Conservation (phyloP, 2,888 invertebrate species). For the Watsonalla cultraria region DNA sequence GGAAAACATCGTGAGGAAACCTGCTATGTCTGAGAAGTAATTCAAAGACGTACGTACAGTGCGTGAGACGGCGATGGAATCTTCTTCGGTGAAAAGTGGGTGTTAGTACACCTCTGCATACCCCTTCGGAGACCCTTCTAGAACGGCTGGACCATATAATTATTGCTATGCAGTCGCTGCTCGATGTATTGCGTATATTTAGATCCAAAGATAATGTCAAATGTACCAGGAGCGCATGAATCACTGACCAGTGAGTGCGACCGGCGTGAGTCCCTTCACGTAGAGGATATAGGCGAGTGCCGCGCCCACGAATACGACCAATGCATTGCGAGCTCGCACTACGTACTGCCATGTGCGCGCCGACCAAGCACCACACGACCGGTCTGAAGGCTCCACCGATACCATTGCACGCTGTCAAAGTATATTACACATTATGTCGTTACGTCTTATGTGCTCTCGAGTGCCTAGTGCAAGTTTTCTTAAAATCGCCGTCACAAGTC, state of each 20-base stretch:
- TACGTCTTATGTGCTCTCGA: conserved; percentile 4
- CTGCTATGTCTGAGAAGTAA: no score
- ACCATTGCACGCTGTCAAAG: neutral
- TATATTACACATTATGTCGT: neutral
- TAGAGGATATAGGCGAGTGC: conserved; percentile 74
- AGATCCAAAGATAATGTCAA: neutral
- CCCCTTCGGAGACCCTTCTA: no score
- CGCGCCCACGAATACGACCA: conserved; percentile 85
- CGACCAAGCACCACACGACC: conserved; percentile 3
- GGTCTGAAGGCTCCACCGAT: neutral
- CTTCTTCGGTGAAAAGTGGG: no score
- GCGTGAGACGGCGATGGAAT: no score
- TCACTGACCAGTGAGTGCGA: conserved; percentile 82
- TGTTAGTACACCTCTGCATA: no score
- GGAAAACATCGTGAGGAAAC: no score
- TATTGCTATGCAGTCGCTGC: no score
- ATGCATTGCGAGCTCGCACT: conserved; percentile 86
- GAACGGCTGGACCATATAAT: no score
- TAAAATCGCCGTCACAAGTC: no score
- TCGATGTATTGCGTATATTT: no score
- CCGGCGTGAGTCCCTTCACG: conserved; percentile 76
- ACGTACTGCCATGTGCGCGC: conserved; percentile 44
- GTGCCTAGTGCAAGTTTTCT: no score
- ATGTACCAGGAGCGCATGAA: neutral
- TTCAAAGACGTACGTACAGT: no score